A percentile compares a stretch with the other conserved stretches of the same genome.
Evolutionary conservation across 2,797 vertebrate genomes (phyloP).

Genomic region (Arvicola amphibius): DNA sequence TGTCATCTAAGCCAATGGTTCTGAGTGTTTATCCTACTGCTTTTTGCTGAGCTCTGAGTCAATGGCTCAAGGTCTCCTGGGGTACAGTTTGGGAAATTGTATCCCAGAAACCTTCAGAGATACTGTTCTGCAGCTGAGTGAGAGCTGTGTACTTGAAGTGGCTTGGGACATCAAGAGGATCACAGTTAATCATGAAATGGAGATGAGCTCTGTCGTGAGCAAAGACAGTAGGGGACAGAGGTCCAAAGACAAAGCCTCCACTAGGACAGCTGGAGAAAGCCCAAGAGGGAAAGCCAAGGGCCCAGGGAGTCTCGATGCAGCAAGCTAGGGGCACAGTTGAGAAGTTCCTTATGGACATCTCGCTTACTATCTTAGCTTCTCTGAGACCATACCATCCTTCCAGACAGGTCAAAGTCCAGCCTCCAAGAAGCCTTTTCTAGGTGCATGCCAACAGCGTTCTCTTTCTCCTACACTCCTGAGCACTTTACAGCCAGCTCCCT

Average conservation of each 20-base stretch:
- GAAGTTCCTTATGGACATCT: background rate
- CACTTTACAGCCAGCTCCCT: background rate
- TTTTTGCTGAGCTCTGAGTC: slow-evolving; percentile 18
- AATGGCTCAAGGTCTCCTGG: background rate
- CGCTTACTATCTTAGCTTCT: background rate
- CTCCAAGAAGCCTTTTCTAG: background rate
- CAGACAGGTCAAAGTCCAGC: background rate
- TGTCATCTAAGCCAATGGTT: background rate
- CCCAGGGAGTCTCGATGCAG: background rate
- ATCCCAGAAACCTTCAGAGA: background rate
- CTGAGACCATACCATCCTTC: background rate
- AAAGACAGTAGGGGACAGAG: background rate
- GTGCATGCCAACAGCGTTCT: background rate
- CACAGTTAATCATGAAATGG: background rate
- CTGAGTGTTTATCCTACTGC: background rate
- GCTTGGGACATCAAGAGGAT: background rate
- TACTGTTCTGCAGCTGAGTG: background rate
- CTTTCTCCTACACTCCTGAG: background rate
- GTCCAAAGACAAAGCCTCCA: background rate
- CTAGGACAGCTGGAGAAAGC: background rate
- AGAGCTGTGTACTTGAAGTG: background rate
- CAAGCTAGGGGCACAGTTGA: background rate
- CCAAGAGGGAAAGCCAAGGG: background rate
- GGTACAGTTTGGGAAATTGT: background rate
- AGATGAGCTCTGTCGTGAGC: background rate